Percentiles rank a stretch among this genome's conserved stretches.
phyloP scores from a whole-genome alignment of 2,888 invertebrate genomes.

The Leptinotarsa tumamoca region DNA sequence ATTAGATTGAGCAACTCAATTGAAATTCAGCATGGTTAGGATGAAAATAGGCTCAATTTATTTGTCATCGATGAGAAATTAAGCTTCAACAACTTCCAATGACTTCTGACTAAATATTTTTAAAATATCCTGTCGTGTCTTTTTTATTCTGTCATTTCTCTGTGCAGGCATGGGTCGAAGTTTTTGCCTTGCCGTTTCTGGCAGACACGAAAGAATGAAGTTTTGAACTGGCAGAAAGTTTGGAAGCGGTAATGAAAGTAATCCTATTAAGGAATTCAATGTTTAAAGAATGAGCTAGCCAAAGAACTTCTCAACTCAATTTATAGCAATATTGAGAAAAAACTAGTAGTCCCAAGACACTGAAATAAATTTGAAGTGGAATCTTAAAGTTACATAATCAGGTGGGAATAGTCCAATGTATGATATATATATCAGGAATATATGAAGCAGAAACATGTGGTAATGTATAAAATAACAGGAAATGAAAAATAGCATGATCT shows the following conservation, averaged over 20 bases:
- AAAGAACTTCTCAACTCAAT: conserved; percentile 1
- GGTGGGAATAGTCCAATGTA: too few species aligned
- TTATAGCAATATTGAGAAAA: background rate
- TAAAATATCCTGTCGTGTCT: too few species aligned
- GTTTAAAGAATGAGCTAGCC: background rate
- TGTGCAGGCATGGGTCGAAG: background rate
- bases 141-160: background rate
- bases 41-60: too few species aligned
- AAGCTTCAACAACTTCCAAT: too few species aligned
- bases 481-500: too few species aligned
- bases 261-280: conserved; percentile 2
- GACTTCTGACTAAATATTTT: too few species aligned
- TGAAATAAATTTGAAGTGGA: background rate
- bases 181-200: background rate
- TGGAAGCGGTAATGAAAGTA: background rate
- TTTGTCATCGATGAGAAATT: too few species aligned
- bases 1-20: too few species aligned
- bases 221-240: background rate
- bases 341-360: background rate
- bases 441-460: too few species aligned
- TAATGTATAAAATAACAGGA: too few species aligned
- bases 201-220: background rate
- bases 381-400: background rate
- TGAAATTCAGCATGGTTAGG: too few species aligned
- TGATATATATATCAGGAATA: too few species aligned